These are phyloP conservation scores for Epirrhoe tristata DNA, from an alignment of 2,888 invertebrate species.

Conservation along the genomic window DNA sequence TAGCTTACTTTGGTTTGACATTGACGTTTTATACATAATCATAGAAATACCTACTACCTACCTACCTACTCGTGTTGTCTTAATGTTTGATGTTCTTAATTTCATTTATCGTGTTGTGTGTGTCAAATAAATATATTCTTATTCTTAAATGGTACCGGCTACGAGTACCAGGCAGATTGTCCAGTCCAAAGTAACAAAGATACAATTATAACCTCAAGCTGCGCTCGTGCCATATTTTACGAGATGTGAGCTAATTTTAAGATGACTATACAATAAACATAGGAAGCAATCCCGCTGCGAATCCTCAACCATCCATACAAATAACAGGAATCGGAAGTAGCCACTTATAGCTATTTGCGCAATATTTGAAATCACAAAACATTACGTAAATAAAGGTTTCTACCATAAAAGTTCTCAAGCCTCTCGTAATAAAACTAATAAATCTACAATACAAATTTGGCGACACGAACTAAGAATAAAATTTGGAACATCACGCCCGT, in stretches of 20 bases:
- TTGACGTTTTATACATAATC: too few species aligned
- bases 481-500: slow-evolving; percentile 72
- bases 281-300: slow-evolving; percentile 30
- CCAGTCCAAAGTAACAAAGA: neutral
- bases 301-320: slow-evolving; percentile 25
- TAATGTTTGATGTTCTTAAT: too few species aligned
- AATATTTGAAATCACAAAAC: slow-evolving; percentile 27
- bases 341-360: slow-evolving; percentile 36
- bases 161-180: neutral
- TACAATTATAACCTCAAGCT: neutral
- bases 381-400: slow-evolving; percentile 30
- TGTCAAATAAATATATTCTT: too few species aligned
- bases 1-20: too few species aligned
- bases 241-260: slow-evolving; percentile 2
- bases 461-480: slow-evolving; percentile 64
- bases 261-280: slow-evolving; percentile 3
- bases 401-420: slow-evolving; percentile 20
- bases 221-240: slow-evolving; percentile 15
- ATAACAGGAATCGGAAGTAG: slow-evolving; percentile 24
- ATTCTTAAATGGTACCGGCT: neutral
- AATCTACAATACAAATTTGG: slow-evolving; percentile 52
- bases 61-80: too few species aligned
- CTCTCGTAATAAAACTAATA: slow-evolving; percentile 48
- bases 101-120: too few species aligned
- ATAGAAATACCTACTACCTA: too few species aligned